Evolutionary conservation across 30 jellyfish, hydroid and myxozoan genomes (phyloP).

Genomic region (Mastigias papua): DNA sequence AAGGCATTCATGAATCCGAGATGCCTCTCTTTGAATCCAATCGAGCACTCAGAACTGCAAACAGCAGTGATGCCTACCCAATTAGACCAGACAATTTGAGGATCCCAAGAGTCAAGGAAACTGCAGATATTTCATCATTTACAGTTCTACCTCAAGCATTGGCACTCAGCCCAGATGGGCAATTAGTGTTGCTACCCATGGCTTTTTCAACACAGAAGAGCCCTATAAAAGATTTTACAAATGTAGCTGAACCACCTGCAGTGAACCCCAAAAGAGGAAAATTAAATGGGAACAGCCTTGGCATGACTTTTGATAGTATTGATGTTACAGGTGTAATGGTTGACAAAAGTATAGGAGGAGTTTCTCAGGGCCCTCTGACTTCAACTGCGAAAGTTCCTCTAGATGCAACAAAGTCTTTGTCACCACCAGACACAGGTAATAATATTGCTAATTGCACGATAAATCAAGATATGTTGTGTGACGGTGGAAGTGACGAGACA

Average conservation of each 20-base stretch:
- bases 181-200: constrained; percentile 80
- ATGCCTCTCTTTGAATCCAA: not conserved
- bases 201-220: constrained; percentile 62
- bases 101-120: constrained; percentile 10
- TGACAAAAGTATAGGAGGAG: not conserved
- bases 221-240: not conserved
- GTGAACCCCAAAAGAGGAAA: not conserved
- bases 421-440: not conserved
- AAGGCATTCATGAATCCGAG: not conserved
- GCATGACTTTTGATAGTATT: not conserved
- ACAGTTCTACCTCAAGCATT: constrained; percentile 85
- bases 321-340: not conserved
- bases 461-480: not conserved
- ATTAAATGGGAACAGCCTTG: not conserved
- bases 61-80: not conserved
- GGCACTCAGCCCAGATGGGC: constrained; percentile 85
- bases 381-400: not conserved
- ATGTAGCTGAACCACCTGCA: not conserved
- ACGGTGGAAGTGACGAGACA: not conserved
- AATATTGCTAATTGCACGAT: not conserved
- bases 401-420: not conserved
- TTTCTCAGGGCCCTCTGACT: not conserved
- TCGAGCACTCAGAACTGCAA: not conserved
- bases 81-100: constrained; percentile 4
- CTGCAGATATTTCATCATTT: constrained; percentile 42